phyloP scores from a whole-genome alignment of 2,113 vertebrate genomes.

The Hepsetus odoe region DNA sequence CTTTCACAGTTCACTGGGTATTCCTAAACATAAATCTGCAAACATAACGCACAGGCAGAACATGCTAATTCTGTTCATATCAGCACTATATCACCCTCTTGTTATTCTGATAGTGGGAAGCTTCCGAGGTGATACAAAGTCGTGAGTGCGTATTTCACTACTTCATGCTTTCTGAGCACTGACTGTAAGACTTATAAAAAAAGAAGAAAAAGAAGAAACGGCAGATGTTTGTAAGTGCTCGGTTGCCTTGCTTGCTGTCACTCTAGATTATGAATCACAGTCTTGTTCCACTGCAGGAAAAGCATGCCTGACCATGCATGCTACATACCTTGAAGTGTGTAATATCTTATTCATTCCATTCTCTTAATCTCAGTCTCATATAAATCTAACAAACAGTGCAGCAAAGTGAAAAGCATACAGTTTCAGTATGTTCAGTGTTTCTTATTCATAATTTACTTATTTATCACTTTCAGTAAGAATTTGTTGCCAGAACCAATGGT shows the following conservation, averaged over 20 bases:
- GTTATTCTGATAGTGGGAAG: background rate
- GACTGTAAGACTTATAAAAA: background rate
- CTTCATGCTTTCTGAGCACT: background rate
- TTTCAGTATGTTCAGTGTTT: no score
- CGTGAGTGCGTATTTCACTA: background rate
- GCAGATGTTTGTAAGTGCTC: background rate
- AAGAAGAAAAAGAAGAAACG: background rate
- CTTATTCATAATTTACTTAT: no score
- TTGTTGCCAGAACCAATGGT: no score
- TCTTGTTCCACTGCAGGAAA: background rate
- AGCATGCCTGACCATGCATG: background rate
- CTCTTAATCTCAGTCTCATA: background rate
- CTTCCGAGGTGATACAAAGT: constrained; percentile 6
- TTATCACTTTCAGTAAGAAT: no score
- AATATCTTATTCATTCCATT: background rate
- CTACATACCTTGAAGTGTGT: background rate
- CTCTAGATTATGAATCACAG: constrained; percentile 2
- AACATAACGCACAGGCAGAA: constrained; percentile 29
- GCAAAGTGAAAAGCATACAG: no score
- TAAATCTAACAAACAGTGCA: background rate
- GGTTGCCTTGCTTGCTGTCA: background rate
- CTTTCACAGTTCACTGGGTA: constrained; percentile 15
- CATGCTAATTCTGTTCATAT: constrained; percentile 46
- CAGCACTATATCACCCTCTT: constrained; percentile 27
- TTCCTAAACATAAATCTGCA: background rate